These are phyloP conservation scores for Cairina moschata DNA, from an alignment of 2,113 vertebrate genomes.

Conservation along the genomic window DNA sequence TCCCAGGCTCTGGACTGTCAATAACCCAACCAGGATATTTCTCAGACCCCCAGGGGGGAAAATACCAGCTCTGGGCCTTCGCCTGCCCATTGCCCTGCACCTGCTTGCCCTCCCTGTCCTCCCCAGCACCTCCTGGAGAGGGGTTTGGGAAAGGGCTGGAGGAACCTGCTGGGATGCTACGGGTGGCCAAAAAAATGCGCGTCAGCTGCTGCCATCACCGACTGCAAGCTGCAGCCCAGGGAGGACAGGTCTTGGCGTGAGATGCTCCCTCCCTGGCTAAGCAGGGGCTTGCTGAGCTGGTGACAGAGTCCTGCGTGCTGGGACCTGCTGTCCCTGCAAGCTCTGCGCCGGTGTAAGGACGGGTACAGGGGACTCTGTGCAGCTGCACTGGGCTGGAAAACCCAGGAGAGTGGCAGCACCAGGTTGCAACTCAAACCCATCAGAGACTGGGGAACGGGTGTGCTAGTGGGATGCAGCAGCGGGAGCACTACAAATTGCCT, in stretches of 20 bases:
- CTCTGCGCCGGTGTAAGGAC: not conserved
- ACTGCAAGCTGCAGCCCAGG: not conserved
- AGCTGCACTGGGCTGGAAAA: not conserved
- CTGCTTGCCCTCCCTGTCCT: not conserved
- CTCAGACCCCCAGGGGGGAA: conserved; percentile 4
- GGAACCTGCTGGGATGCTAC: not conserved
- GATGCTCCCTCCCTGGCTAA: conserved; percentile 6
- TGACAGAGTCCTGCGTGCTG: not conserved
- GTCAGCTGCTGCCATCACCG: not conserved
- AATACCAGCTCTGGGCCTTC: not conserved
- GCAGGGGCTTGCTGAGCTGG: conserved; percentile 27
- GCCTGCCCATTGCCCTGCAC: not conserved
- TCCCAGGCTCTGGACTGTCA: not conserved
- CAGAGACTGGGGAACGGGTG: accelerated
- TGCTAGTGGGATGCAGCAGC: accelerated
- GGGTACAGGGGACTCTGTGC: not conserved
- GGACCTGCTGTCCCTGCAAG: conserved; percentile 28
- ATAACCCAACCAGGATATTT: not conserved
- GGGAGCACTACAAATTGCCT: not conserved
- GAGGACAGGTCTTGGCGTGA: conserved; percentile 58
- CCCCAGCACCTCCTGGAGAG: not conserved
- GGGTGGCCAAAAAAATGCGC: not conserved
- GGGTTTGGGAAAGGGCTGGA: not conserved
- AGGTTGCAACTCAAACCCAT: not conserved
- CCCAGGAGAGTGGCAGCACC: not conserved